phyloP scores from a whole-genome alignment of 1,140 invertebrate genomes.

The Drosophila busckii region DNA sequence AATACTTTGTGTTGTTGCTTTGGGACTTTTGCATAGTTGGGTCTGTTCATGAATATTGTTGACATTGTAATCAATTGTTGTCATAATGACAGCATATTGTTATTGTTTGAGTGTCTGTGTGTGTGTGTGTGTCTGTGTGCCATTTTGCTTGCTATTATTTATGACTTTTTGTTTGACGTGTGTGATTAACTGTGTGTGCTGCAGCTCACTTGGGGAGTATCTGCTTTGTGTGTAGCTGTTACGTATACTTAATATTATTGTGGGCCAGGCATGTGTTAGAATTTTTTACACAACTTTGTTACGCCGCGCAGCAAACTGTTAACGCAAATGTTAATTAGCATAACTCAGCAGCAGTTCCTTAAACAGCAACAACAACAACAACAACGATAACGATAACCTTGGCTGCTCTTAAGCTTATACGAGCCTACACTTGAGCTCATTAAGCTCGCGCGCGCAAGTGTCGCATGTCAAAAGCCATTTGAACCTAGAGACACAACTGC shows the following conservation, averaged over 20 bases:
- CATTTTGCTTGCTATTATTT: too few species aligned
- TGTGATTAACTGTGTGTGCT: too few species aligned
- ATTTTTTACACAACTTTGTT: too few species aligned
- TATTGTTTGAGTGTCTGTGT: constrained; percentile 11
- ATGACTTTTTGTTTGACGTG: constrained; percentile 8
- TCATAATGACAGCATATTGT: constrained; percentile 49
- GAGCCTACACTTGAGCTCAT: constrained; percentile 25
- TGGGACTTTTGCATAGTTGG: constrained; percentile 45
- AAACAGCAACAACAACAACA: constrained; percentile 4
- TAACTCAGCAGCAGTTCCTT: constrained; percentile 3
- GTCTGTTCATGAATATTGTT: too few species aligned
- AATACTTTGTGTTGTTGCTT: constrained; percentile 24
- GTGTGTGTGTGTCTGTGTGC: constrained; percentile 4
- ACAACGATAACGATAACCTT: background rate
- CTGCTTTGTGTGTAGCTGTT: too few species aligned
- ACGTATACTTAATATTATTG: too few species aligned
- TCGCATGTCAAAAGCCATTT: constrained; percentile 66
- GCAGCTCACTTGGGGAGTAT: too few species aligned
- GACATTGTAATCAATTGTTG: constrained; percentile 57
- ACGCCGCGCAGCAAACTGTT: too few species aligned
- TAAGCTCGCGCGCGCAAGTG: constrained; percentile 20
- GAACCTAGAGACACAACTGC: too few species aligned
- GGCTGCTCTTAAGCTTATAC: constrained; percentile 1
- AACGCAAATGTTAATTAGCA: background rate
- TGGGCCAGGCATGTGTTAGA: too few species aligned